Evolutionary conservation across 2,888 invertebrate species (phyloP), one percentile per base, ranked within the genome.

Genomic region (Ochropacha duplaris): DNA sequence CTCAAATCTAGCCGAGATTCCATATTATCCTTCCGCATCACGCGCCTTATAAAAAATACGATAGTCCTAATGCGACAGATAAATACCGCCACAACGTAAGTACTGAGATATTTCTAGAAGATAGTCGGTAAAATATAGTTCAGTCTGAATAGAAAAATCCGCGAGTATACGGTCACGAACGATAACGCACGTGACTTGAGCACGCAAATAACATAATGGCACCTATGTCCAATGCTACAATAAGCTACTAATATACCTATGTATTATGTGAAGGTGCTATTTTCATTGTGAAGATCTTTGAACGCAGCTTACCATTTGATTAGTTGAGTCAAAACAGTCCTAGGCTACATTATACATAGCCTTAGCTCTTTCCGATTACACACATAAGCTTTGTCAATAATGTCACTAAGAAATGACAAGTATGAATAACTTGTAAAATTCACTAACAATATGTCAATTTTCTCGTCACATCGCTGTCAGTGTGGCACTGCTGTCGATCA

Each of bases 181-280:
- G 60, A 58, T n/a, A 36, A 50, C 14, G 68, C 79, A 76, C 78
- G 80, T 81, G 81, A 78, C 72, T 61, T 54, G 66, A 67, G 62
- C 73, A 69, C 73, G 70, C 69, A 65, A 52, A 67, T 71, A 66
- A 64, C 67, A 60, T 65, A 60, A 62, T 59, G 60, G 68, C 69
- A 66, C 65, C n/a, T n/a, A n/a, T n/a, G 66, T 66, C 56, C 59
- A 64, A 57, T 55, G 60, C 59, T 58, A 56, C 36, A 52, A 3
- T 3, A 22, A 52, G 31, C 19, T 19, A 64, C 22, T 24, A 28
- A 54, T 19, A 34, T 28, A 44, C 28, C 59, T 57, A 54, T 51
- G 56, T 60, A 54, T 62, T 56, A 57, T 55, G 55, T n/a, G 0
- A 36, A 36, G 36, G 36, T 36, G 36, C 5, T n/a, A n/a, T 36